A percentile compares a stretch with the other conserved stretches of the same genome.
These are phyloP conservation scores for Limenitis arthemis DNA, from an alignment of 2,888 invertebrate genomes.

Conservation along the genomic window DNA sequence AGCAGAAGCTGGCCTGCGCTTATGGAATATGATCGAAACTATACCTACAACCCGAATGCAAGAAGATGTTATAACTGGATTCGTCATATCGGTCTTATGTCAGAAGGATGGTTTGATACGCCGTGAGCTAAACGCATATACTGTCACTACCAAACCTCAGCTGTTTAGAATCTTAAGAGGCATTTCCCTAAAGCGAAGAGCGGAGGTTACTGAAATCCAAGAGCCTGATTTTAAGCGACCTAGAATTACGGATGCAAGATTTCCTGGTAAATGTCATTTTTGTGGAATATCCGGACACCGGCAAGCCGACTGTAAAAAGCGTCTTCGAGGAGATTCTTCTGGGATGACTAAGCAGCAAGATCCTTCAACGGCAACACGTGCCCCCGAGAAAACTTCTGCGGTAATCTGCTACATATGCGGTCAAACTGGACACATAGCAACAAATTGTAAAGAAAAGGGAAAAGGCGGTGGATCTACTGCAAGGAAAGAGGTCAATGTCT, in stretches of 20 bases:
- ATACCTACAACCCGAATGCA: conserved; percentile 17
- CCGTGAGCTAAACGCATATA: conserved; percentile 19
- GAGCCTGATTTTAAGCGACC: conserved; percentile 7
- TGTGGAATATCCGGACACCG: conserved; percentile 21
- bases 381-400: background rate
- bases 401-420: conserved; percentile 16
- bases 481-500: conserved; percentile 5
- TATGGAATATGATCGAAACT: conserved; percentile 18
- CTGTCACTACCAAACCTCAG: conserved; percentile 17
- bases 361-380: background rate
- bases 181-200: conserved; percentile 17
- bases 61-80: conserved; percentile 21
- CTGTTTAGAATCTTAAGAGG: conserved; percentile 24
- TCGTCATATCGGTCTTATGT: conserved; percentile 19
- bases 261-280: conserved; percentile 16
- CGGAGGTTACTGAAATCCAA: conserved; percentile 4
- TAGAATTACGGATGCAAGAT: conserved; percentile 1
- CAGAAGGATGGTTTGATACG: conserved; percentile 23
- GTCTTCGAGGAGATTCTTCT: background rate
- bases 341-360: too few species aligned
- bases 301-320: conserved; percentile 15
- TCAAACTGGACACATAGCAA: conserved; percentile 11
- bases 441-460: conserved; percentile 11
- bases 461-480: background rate
- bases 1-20: conserved; percentile 17